phyloP scores from a whole-genome alignment of 2,113 vertebrate genomes.

The Rhadina sibilatrix region DNA sequence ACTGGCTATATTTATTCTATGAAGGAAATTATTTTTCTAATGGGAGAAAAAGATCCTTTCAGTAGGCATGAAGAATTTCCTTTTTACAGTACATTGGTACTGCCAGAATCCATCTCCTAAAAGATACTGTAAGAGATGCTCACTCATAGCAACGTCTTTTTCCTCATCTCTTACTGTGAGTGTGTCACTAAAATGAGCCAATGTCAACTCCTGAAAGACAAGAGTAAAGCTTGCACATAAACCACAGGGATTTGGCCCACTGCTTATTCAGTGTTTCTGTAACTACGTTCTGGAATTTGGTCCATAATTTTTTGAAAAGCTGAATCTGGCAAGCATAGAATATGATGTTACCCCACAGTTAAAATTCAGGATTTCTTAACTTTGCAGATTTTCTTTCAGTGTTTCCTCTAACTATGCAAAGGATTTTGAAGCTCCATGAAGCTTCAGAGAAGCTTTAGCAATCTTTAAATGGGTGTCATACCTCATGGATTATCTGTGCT shows the following conservation, averaged over 20 bases:
- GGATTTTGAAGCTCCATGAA: background rate
- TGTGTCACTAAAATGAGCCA: background rate
- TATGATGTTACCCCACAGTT: background rate
- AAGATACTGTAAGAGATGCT: background rate
- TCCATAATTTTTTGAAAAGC: background rate
- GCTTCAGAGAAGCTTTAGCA: background rate
- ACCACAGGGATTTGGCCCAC: background rate
- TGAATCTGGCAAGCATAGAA: background rate
- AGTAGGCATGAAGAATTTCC: background rate
- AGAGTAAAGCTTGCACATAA: background rate
- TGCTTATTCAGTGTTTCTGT: background rate
- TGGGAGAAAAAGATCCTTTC: background rate
- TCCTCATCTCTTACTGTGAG: background rate
- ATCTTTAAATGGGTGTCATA: background rate
- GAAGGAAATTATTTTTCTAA: background rate
- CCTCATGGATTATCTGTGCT: background rate
- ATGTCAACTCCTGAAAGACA: background rate
- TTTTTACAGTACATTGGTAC: background rate
- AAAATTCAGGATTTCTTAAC: background rate
- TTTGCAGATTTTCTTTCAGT: background rate
- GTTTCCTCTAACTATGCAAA: background rate
- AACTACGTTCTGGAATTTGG: background rate
- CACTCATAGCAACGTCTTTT: background rate
- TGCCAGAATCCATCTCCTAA: background rate
- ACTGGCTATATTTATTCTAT: background rate